A percentile compares a stretch with the other conserved stretches of the same genome.
Conservation (phyloP, 2,888 invertebrate species). For the Eubasilissa splendida region DNA sequence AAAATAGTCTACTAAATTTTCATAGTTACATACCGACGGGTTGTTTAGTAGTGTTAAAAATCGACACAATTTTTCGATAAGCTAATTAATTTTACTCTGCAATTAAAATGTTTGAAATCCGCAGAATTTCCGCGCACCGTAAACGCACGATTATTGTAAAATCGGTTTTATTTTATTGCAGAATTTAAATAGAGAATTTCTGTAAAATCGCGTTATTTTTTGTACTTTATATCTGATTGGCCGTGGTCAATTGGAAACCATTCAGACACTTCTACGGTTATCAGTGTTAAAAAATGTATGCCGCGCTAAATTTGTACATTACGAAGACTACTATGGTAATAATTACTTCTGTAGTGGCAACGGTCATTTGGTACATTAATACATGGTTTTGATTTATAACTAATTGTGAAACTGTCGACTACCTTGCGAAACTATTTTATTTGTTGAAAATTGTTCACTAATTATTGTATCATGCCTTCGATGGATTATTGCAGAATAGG, state of each 20-base stretch:
- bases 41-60: too few relatives aligned
- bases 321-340: constrained; percentile 4
- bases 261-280: constrained; percentile 32
- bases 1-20: too few relatives aligned
- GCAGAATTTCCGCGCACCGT: too few relatives aligned
- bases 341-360: neutral
- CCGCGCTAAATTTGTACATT: constrained; percentile 4
- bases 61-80: too few relatives aligned
- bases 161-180: constrained; percentile 31
- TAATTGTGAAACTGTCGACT: neutral
- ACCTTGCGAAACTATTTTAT: too few relatives aligned
- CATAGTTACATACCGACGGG: too few relatives aligned
- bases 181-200: constrained; percentile 29
- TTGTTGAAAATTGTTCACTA: too few relatives aligned
- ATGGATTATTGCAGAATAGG: too few relatives aligned
- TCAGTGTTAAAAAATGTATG: neutral
- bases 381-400: neutral
- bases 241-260: constrained; percentile 40
- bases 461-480: too few relatives aligned
- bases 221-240: constrained; percentile 34
- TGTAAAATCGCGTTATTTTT: constrained; percentile 29
- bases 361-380: neutral
- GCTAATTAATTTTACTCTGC: too few relatives aligned
- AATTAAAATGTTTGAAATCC: too few relatives aligned
- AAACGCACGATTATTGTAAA: constrained; percentile 40